Percentiles rank a stretch among this genome's conserved stretches.
These are phyloP conservation scores for Adrianichthys oophorus DNA, from an alignment of 2,797 vertebrate genomes.

Conservation along the genomic window DNA sequence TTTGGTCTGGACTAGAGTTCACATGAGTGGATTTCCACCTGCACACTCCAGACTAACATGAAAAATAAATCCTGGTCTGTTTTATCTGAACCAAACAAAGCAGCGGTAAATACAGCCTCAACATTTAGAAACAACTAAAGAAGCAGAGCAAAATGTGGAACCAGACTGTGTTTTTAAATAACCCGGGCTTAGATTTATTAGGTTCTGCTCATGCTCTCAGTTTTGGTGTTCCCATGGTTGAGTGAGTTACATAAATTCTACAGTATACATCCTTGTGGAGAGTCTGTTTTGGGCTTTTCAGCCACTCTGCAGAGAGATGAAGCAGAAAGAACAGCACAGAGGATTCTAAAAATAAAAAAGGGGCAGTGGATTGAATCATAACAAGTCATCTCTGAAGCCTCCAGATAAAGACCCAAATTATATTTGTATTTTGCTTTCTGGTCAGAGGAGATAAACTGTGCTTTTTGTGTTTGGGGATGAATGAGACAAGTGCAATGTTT, in stretches of 20 bases:
- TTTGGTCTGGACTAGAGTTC: no score
- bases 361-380: slow-evolving; percentile 24
- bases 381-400: slow-evolving; percentile 21
- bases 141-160: slow-evolving; percentile 3
- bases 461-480: slow-evolving; percentile 3
- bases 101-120: slow-evolving; percentile 5
- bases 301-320: slow-evolving; percentile 32
- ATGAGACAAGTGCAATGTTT: slow-evolving; percentile 16
- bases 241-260: slow-evolving; percentile 34
- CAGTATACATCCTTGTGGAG: slow-evolving; percentile 23
- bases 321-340: slow-evolving; percentile 43
- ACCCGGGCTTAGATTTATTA: slow-evolving; percentile 8
- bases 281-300: slow-evolving; percentile 36
- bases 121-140: neutral
- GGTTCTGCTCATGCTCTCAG: slow-evolving; percentile 13
- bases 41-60: no score
- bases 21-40: no score
- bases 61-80: no score
- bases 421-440: slow-evolving; percentile 33
- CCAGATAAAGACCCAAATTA: slow-evolving; percentile 17
- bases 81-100: no score
- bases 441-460: slow-evolving; percentile 20
- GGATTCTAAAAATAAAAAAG: slow-evolving; percentile 51
- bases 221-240: slow-evolving; percentile 16
- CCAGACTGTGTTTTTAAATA: slow-evolving; percentile 12